phyloP scores from a whole-genome alignment of 2,888 invertebrate species.

The Apamea sordens region DNA sequence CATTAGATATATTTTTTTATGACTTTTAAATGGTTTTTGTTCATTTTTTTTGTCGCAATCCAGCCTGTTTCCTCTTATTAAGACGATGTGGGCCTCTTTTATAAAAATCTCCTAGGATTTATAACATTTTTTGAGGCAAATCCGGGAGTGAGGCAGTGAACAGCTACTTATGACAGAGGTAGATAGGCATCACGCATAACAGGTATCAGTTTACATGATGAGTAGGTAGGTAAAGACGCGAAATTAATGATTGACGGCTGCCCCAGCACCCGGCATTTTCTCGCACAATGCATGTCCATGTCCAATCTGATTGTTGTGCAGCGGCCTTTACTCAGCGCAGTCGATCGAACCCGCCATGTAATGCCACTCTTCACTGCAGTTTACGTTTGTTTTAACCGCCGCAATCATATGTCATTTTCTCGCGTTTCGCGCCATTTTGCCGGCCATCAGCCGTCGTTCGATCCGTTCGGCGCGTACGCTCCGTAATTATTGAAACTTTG shows the following conservation, averaged over 20 bases:
- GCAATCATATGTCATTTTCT: conserved; percentile 86
- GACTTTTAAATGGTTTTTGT: neutral
- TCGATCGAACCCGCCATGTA: conserved; percentile 71
- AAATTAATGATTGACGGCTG: conserved; percentile 48
- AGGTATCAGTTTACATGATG: neutral
- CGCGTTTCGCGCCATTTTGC: conserved; percentile 82
- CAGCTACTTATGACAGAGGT: no score
- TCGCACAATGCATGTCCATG: conserved; percentile 61
- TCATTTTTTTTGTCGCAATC: neutral
- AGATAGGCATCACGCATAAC: conserved; percentile 1
- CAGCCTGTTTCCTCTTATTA: neutral
- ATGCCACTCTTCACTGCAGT: conserved; percentile 75
- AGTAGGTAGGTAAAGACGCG: conserved; percentile 32
- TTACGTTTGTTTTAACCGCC: conserved; percentile 83
- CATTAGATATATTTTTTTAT: neutral
- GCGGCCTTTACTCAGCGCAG: conserved; percentile 66
- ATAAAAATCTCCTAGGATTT: neutral
- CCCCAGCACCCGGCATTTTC: conserved; percentile 32
- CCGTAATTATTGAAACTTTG: conserved; percentile 75
- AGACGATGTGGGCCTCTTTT: neutral
- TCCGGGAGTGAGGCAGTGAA: neutral
- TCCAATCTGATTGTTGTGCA: conserved; percentile 64
- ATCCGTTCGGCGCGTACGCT: conserved; percentile 73
- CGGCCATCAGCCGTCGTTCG: conserved; percentile 76
- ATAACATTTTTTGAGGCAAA: neutral